Base-by-base conservation (phyloP, 2,113 vertebrate species). In the Heterotis niloticus region DNA sequence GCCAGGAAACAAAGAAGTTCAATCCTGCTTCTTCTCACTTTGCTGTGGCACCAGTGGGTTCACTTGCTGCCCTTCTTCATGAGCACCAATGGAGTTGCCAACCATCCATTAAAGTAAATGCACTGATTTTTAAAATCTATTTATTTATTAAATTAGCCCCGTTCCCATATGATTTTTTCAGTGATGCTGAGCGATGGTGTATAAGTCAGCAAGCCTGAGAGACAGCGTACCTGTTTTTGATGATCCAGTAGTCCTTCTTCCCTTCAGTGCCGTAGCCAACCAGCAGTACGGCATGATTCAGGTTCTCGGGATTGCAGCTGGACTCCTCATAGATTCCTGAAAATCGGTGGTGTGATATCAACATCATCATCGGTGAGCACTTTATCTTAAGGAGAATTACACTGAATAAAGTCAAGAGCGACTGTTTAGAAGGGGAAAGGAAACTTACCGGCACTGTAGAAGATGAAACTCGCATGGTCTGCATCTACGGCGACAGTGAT, bases 401-500 rank as follows among this genome's bases (percentile, higher is more conserved):
- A 69, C 13, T 12, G 44, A 10, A 29, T 11, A 10, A 7, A 9
- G 54, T 34, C 23, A 9, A 4, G 9, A 20, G 20, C 29, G 34
- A 5, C 10, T 18, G 20, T 7, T 29, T 44, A 14, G 7, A 34
- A 10, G 9, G 5, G 28, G 62, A 44, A 44, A 2, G 7, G 24
- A 74, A 62, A 59, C 73, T 51, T 54, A 93, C 93, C 93, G 85
- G 91, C 91, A 81, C 89, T 91, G 84, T 94, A 94, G 80, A 94
- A 93, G 29, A 93, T 83, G 85, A 94, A 94, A 71, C 92, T 92
- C 62, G 88, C 5, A 28, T 94, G 88, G 78, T 90, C 86, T 2
- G 93, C 91, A 85, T 94, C 93, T 16, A 94, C 20, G 0, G 92
- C 90, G 0, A 93, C 90, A 5, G 93, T 91, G 83, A 94, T 90